Evolutionary conservation across 2,797 vertebrate species (phyloP).

Genomic region (Tenualosa ilisha): DNA sequence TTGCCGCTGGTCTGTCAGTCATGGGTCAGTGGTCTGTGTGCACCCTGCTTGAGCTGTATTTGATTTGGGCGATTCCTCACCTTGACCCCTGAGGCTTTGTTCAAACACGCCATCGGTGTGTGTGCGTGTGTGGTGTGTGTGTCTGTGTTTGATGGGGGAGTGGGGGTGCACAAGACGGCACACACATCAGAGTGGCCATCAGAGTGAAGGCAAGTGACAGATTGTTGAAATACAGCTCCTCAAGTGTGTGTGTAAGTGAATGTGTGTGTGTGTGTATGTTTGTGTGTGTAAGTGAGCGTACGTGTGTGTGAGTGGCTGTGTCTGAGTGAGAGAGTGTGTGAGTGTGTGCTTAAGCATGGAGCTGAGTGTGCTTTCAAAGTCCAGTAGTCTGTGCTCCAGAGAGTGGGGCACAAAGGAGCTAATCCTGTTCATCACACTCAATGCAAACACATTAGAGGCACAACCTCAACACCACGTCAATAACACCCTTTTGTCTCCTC

Average conservation of each 20-base stretch:
- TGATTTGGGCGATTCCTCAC: slow-evolving; percentile 55
- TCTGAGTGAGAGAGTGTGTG: not conserved
- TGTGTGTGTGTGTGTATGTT: not conserved
- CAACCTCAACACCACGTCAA: slow-evolving; percentile 62
- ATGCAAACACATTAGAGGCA: slow-evolving; percentile 75
- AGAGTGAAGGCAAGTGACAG: not conserved
- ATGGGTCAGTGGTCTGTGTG: slow-evolving; percentile 37
- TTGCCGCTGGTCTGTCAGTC: slow-evolving; percentile 27
- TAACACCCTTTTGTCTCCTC: slow-evolving; percentile 12
- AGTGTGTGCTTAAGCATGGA: not conserved
- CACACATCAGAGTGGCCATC: slow-evolving; percentile 21
- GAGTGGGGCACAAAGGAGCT: slow-evolving; percentile 65
- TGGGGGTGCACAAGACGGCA: not conserved
- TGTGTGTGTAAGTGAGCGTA: slow-evolving; percentile 16
- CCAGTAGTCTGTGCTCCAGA: slow-evolving; percentile 71
- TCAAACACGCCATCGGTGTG: slow-evolving; percentile 45
- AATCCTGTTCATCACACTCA: slow-evolving; percentile 71
- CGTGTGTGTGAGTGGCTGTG: slow-evolving; percentile 45
- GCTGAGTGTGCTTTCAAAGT: slow-evolving; percentile 72
- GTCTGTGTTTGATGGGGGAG: not conserved
- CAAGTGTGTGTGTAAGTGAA: not conserved
- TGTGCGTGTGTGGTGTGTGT: slow-evolving; percentile 32
- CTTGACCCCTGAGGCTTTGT: slow-evolving; percentile 54
- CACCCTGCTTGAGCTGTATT: slow-evolving; percentile 53
- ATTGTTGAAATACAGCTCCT: not conserved